These are phyloP conservation scores for Anomalospiza imberbis DNA, from an alignment of 2,797 vertebrate genomes.

Conservation along the genomic window DNA sequence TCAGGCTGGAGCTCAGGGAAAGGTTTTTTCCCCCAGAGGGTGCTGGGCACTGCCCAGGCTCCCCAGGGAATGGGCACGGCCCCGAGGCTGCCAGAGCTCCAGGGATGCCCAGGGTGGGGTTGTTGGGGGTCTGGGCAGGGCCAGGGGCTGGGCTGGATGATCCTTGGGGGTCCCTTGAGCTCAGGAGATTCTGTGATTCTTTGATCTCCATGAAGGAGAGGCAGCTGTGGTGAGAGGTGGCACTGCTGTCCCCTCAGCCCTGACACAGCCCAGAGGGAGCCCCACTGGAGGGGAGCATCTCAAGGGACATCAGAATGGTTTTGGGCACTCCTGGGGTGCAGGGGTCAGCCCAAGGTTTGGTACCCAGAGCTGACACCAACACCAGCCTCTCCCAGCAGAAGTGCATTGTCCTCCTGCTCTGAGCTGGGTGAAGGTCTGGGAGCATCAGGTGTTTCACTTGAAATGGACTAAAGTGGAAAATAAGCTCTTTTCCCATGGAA, in stretches of 20 bases:
- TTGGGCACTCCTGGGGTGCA: neutral
- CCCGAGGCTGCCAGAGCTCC: neutral
- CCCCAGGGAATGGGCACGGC: neutral
- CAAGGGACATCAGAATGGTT: neutral
- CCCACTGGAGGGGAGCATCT: neutral
- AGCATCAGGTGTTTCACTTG: neutral
- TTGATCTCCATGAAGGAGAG: too few species aligned
- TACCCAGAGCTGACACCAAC: neutral
- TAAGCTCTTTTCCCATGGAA: neutral
- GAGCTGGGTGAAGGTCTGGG: neutral
- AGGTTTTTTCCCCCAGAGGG: neutral
- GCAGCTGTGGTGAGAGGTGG: neutral
- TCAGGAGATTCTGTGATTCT: fast-evolving
- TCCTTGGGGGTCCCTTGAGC: neutral
- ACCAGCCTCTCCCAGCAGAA: neutral
- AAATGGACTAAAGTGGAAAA: neutral
- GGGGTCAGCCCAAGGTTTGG: too few species aligned
- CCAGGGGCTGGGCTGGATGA: fast-evolving
- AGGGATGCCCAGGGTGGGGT: neutral
- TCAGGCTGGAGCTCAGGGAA: neutral
- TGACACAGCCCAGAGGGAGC: neutral
- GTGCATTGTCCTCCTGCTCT: neutral
- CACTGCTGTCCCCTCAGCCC: neutral
- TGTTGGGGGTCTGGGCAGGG: neutral
- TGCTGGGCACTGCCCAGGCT: neutral